Evolutionary conservation across 2,888 invertebrate species (phyloP).

Genomic region (Bugula neritina): DNA sequence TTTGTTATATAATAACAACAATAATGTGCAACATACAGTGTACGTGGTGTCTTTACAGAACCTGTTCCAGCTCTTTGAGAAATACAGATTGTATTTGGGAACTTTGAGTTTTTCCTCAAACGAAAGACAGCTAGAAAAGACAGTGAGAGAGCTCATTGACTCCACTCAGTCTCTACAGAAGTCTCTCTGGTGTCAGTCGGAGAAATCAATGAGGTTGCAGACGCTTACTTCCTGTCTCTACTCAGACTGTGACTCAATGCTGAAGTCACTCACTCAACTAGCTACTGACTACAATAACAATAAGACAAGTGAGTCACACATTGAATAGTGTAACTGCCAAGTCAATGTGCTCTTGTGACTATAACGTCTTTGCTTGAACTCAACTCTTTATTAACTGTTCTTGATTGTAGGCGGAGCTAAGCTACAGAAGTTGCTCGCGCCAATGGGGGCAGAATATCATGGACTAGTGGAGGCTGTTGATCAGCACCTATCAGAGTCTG

Average conservation of each 20-base stretch:
- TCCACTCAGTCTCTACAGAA: conserved; percentile 8
- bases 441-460: neutral
- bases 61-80: neutral
- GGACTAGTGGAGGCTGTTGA: neutral
- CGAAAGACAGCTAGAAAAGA: neutral
- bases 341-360: too few relatives aligned
- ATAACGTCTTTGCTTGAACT: too few relatives aligned
- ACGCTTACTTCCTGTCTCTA: neutral
- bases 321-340: neutral
- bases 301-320: neutral
- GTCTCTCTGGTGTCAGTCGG: conserved; percentile 1
- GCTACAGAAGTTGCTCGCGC: neutral
- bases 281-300: neutral
- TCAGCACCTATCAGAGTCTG: neutral
- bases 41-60: too few relatives aligned
- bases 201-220: neutral
- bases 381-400: too few relatives aligned
- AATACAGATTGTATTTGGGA: neutral
- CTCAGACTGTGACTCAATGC: neutral
- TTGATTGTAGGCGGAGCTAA: neutral
- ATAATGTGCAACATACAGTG: too few relatives aligned
- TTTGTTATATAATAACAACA: too few relatives aligned
- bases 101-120: neutral
- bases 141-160: neutral
- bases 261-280: neutral